Evolutionary conservation across 2,797 vertebrate genomes (phyloP).

Genomic region (Halcyon badia): DNA sequence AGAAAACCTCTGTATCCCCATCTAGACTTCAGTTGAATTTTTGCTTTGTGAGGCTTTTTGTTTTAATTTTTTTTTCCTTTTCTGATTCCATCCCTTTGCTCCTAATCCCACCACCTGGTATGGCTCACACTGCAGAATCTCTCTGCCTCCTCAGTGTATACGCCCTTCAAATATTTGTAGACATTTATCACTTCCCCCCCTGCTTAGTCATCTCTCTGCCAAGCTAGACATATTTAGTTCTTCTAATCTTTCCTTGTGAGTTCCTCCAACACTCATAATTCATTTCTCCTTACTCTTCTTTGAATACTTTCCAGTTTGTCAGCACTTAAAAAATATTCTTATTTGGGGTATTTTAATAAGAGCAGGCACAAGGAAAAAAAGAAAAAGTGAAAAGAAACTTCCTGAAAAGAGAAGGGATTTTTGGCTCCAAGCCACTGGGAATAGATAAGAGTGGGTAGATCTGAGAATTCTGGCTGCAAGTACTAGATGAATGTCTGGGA

Average conservation of each 20-base stretch:
- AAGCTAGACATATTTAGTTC: constrained; percentile 68
- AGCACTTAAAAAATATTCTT: not conserved
- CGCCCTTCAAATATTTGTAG: constrained; percentile 68
- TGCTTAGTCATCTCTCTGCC: constrained; percentile 67
- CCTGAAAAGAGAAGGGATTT: not conserved
- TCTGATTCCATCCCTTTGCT: constrained; percentile 20
- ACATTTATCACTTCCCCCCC: constrained; percentile 57
- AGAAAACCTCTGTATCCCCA: not conserved
- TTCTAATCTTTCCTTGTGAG: constrained; percentile 67
- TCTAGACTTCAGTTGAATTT: constrained; percentile 1
- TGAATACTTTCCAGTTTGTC: constrained; percentile 34
- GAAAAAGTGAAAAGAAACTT: not conserved
- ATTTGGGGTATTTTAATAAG: constrained; percentile 8
- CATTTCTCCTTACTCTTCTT: constrained; percentile 59
- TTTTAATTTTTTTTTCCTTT: not conserved
- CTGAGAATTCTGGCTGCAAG: not conserved
- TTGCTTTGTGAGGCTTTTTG: not conserved
- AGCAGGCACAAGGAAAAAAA: not conserved
- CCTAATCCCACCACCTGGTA: constrained; percentile 67
- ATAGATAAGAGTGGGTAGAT: not conserved
- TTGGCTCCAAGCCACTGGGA: not conserved
- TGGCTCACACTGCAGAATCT: constrained; percentile 42
- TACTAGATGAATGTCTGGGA: not conserved
- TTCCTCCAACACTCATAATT: constrained; percentile 57
- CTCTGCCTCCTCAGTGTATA: constrained; percentile 32